A percentile compares a stretch with the other conserved stretches of the same genome.
phyloP scores from a whole-genome alignment of 2,888 invertebrate genomes.

The Latrodectus elegans region DNA sequence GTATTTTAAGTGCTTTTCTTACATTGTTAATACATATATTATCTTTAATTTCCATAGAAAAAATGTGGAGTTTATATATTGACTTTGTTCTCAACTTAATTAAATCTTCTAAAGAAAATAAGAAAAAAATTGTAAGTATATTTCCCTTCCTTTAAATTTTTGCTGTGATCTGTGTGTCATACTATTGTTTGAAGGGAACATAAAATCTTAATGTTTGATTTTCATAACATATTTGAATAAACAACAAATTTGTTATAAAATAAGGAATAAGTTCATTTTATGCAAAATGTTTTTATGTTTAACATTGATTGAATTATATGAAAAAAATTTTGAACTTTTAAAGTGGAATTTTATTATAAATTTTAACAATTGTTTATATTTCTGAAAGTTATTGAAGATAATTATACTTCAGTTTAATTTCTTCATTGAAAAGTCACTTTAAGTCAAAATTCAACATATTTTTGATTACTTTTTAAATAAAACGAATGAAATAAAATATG shows the following conservation, averaged over 20 bases:
- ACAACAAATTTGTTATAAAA: neutral
- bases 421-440: too few species aligned
- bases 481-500: too few species aligned
- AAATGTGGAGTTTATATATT: constrained; percentile 62
- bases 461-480: too few species aligned
- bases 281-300: neutral
- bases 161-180: neutral
- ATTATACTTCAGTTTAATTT: neutral
- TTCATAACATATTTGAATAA: neutral
- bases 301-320: neutral
- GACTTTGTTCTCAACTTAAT: constrained; percentile 39
- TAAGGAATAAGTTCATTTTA: too few species aligned
- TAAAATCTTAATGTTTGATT: neutral
- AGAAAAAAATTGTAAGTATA: constrained; percentile 39
- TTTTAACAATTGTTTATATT: neutral
- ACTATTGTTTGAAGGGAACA: neutral
- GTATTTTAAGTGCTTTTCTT: too few species aligned
- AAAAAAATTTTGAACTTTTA: neutral
- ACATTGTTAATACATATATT: too few species aligned
- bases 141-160: neutral
- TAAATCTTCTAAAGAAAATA: constrained; percentile 43
- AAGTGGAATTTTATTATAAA: neutral
- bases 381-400: neutral
- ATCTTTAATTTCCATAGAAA: constrained; percentile 12
- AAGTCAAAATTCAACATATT: too few species aligned